phyloP scores from a whole-genome alignment of 2,888 invertebrate species.

The Physocephala rufipes region DNA sequence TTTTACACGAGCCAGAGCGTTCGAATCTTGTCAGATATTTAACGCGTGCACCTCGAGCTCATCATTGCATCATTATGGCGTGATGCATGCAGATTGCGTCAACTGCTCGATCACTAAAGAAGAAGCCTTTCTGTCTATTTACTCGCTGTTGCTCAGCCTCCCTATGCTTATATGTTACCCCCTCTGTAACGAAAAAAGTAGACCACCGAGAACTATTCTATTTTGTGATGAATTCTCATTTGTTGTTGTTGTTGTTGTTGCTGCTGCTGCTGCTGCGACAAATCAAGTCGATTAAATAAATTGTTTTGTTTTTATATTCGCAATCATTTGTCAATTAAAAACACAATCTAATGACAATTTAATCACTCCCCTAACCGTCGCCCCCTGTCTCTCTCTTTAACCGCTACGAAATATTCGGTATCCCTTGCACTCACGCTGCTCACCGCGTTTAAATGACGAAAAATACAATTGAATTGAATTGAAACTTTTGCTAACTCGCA shows the following conservation, averaged over 20 bases:
- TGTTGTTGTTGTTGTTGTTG: neutral
- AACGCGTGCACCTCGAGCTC: neutral
- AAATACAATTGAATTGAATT: conserved; percentile 6
- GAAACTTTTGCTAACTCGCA: conserved; percentile 19
- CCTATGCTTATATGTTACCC: no score
- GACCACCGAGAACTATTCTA: conserved; percentile 4
- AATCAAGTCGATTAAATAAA: conserved; percentile 14
- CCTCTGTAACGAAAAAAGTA: no score
- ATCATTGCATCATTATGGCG: no score
- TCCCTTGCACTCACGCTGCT: neutral
- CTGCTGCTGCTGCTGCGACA: neutral
- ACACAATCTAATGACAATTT: conserved; percentile 18
- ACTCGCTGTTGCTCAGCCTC: no score
- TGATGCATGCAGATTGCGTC: no score
- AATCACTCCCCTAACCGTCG: neutral
- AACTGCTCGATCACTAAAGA: no score
- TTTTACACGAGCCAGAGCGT: neutral
- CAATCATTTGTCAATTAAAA: conserved; percentile 31
- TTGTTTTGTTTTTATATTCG: conserved; percentile 26
- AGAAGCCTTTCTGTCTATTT: no score
- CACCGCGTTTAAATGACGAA: neutral
- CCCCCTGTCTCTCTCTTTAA: neutral
- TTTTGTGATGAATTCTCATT: conserved; percentile 12
- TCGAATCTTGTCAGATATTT: neutral
- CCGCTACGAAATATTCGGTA: neutral